Base-by-base conservation (phyloP, 2,888 invertebrate genomes). In the Aphidius colemani region DNA sequence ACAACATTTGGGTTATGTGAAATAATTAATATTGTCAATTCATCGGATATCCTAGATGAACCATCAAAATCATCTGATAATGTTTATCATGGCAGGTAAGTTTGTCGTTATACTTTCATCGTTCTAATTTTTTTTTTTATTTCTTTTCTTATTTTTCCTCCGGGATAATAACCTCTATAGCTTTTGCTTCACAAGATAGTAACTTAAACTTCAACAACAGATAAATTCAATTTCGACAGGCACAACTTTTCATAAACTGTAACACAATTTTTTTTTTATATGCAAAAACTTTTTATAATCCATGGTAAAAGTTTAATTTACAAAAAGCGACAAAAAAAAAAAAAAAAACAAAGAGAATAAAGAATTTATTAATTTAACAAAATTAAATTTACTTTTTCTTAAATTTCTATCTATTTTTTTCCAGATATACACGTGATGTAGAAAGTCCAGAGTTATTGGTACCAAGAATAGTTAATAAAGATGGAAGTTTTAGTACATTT, bases 351-450 rank as follows among this genome's bases (percentile, higher is more conserved):
- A 30, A 30, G 5, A 30, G 30, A 30, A 30, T 30, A 30, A 30
- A 30, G 30, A 30, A 30, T 30, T 30, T 30, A 30, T 30, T 30
- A 30, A 30, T 30, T 30, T 30, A 30, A 30, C 30, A 30, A 30
- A 30, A 30, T 30, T 30, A 30, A 53, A 7, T 53, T 18, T 55
- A 49, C 7, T 30, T 2, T 30, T 30, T 30, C 13, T 48, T 48
- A 7, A 48, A 11, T 48, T 7, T 48, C 7, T 13, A 7, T 44
- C 18, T 30, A 53, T 53, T 53, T 9, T 49, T 45, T 8, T 13
- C 83, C 68, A 83, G 84, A 71, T 86, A 84, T 71, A 85, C 86
- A 13, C 77, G 83, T 65, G 77, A 84, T 62, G 74, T 86, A n/a
- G 74, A 74, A 57, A 75, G 82, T 39, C 85, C 84, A 61, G 79